These are phyloP conservation scores for Alauda arvensis DNA, from an alignment of 2,797 vertebrate species.

Conservation along the genomic window DNA sequence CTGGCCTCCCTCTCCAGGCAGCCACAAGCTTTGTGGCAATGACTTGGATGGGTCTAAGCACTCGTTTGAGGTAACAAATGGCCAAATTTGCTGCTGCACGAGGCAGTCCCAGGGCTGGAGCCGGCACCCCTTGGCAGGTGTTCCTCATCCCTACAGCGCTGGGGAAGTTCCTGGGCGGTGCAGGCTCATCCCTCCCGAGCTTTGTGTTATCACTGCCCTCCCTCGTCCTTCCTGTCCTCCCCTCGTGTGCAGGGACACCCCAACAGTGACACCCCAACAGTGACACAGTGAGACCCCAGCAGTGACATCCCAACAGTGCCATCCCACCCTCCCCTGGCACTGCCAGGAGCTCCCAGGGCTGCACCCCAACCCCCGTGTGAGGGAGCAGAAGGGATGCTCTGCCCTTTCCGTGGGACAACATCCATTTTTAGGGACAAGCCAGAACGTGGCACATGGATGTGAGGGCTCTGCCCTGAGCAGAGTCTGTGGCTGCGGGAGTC, in stretches of 20 bases:
- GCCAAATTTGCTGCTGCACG: background rate
- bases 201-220: background rate
- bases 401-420: background rate
- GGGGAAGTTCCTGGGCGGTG: background rate
- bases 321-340: background rate
- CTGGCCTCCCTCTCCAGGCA: background rate
- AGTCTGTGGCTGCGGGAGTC: background rate
- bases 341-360: background rate
- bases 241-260: background rate
- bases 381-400: background rate
- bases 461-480: background rate
- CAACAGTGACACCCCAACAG: background rate
- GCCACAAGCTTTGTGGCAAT: background rate
- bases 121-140: rapidly evolving
- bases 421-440: background rate
- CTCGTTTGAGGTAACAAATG: background rate
- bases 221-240: background rate
- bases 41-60: rapidly evolving
- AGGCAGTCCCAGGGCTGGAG: background rate
- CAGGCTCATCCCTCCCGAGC: background rate
- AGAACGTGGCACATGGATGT: background rate
- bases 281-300: background rate
- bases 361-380: background rate
- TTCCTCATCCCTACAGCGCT: background rate
- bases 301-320: background rate